Evolutionary conservation across 2,888 invertebrate species (phyloP).

Genomic region (Drosophila helvetica): DNA sequence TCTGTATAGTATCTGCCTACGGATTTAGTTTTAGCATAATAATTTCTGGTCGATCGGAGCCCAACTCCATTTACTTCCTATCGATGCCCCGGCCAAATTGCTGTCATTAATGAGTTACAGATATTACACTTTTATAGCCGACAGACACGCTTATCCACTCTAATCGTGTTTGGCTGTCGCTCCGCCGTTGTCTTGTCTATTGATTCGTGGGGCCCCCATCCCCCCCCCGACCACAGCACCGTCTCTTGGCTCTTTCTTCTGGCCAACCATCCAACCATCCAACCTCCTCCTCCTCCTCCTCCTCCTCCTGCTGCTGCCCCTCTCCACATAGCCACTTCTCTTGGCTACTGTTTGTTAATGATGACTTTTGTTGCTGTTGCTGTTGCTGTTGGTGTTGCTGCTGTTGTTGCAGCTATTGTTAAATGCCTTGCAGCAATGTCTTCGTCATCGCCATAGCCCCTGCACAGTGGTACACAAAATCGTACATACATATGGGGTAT

Average conservation of each 20-base stretch:
- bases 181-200: slow-evolving; percentile 21
- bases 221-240: slow-evolving; percentile 1
- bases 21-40: slow-evolving; percentile 53
- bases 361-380: slow-evolving; percentile 32
- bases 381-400: slow-evolving; percentile 32
- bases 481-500: too few relatives aligned
- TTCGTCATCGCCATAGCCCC: slow-evolving; percentile 23
- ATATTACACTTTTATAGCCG: slow-evolving; percentile 81
- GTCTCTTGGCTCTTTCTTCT: neutral
- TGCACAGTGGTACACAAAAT: slow-evolving; percentile 27
- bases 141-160: slow-evolving; percentile 82
- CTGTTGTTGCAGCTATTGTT: slow-evolving; percentile 51
- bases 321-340: slow-evolving; percentile 38
- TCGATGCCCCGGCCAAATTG: slow-evolving; percentile 56
- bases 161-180: slow-evolving; percentile 69
- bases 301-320: slow-evolving; percentile 17
- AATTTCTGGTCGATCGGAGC: slow-evolving; percentile 29
- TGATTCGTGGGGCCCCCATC: slow-evolving; percentile 41
- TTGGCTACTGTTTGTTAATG: slow-evolving; percentile 69
- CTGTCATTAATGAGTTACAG: slow-evolving; percentile 82
- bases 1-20: slow-evolving; percentile 35
- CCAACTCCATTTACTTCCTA: slow-evolving; percentile 5
- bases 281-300: neutral
- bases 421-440: slow-evolving; percentile 40
- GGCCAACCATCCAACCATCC: too few relatives aligned